phyloP scores from a whole-genome alignment of 2,797 vertebrate species.

The Enteromius anoplus region DNA sequence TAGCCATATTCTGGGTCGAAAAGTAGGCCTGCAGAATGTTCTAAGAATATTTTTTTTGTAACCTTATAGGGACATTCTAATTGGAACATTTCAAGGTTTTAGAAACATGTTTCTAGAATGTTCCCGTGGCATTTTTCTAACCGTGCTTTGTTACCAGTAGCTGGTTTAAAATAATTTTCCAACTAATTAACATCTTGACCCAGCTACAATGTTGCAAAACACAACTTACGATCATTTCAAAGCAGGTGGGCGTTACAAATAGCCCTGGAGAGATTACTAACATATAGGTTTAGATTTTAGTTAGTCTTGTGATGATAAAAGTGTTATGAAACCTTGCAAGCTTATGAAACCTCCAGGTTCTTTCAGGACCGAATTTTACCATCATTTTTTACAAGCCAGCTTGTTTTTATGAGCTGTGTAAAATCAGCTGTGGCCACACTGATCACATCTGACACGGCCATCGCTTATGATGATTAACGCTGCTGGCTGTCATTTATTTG shows the following conservation, averaged over 20 bases:
- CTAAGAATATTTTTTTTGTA: background rate
- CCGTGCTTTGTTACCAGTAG: background rate
- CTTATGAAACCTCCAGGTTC: conserved; percentile 22
- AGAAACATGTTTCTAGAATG: background rate
- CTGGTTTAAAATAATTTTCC: background rate
- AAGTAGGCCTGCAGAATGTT: background rate
- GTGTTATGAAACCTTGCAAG: background rate
- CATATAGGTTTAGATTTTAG: conserved; percentile 7
- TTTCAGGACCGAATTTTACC: background rate
- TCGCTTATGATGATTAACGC: conserved; percentile 8
- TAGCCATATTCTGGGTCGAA: background rate
- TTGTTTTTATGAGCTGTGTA: conserved; percentile 15
- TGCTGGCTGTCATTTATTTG: conserved; percentile 1
- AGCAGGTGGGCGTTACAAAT: background rate
- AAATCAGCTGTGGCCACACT: background rate
- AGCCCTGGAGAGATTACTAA: background rate
- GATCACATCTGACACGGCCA: background rate
- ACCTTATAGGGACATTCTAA: background rate
- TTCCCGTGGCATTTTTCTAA: background rate
- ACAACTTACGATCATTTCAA: background rate
- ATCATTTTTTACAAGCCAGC: background rate
- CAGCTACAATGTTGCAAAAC: background rate
- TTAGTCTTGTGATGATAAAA: conserved; percentile 20
- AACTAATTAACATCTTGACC: background rate
- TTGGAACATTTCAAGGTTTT: background rate